Base-by-base conservation (phyloP, 1,140 invertebrate genomes). In the Drosophila leontia region DNA sequence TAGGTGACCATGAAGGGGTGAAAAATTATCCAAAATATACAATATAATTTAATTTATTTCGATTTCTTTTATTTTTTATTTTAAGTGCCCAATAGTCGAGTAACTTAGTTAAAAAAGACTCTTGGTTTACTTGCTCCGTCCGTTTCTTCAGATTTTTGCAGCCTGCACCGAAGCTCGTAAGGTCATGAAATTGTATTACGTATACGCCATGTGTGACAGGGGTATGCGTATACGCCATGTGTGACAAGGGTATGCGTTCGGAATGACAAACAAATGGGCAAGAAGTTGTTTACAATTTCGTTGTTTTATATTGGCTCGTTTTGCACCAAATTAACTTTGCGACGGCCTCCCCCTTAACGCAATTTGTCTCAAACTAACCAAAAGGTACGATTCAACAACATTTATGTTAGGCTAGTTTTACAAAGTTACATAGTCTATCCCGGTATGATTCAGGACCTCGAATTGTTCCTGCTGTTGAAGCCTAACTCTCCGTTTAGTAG, bases 371-470 rank as follows among this genome's bases (percentile, higher is more conserved):
- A 23, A 23, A 23, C 23, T 2, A 23, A 23, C 23, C 23, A 23
- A 23, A 23, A 23, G 23, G 23, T 23, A 23, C 23, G 23, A 23
- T 23, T 23, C 23, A 23, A 23, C 23, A 23, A 23, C 23, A 23
- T n/a, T 59, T 78, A 74, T 62, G 23, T 51, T 62, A 64, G 53
- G 37, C 47, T 75, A 85, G 29, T 70, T 80, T 57, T 82, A 75
- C 68, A 87, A 77, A 65, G 80, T 69, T 61, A 87, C 62, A 59
- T 23, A 23, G 23, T 23, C 23, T 23, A 23, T 23, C 23, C 23
- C 23, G 23, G 23, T 23, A 23, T 23, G 23, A 23, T 23, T 23
- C 23, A 23, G 23, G 2, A 23, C 23, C 23, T 4, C 26, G 26
- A 29, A 29, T 6, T 29, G 26, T 29, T 29, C 0, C 26, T 6